These are phyloP conservation scores for Cosmia pyralina DNA, from an alignment of 2,888 invertebrate species.

Conservation along the genomic window DNA sequence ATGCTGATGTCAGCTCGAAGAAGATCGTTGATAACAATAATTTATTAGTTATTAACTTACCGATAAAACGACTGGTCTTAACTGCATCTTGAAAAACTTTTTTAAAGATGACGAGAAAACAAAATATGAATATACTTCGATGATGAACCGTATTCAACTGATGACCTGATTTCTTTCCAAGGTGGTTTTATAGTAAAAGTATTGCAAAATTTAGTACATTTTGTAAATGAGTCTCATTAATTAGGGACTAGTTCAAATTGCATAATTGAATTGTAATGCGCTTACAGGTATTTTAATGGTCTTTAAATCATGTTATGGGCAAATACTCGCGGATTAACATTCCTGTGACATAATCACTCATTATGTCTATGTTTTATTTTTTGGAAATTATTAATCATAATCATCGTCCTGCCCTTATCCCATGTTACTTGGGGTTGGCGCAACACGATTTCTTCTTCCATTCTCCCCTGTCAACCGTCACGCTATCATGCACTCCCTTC, in stretches of 20 bases:
- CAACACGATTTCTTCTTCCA: no score
- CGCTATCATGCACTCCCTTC: no score
- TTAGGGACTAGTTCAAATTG: slow-evolving; percentile 31
- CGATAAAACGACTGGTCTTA: slow-evolving; percentile 70
- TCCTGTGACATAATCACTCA: neutral
- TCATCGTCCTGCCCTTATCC: no score
- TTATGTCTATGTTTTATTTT: no score
- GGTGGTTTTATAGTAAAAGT: slow-evolving; percentile 45
- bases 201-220: slow-evolving; percentile 35
- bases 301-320: slow-evolving; percentile 3
- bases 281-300: slow-evolving; percentile 35
- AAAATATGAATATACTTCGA: slow-evolving; percentile 4
- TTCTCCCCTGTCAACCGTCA: no score
- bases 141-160: slow-evolving; percentile 30
- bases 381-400: no score
- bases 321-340: slow-evolving; percentile 2
- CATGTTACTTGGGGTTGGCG: no score
- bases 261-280: slow-evolving; percentile 3
- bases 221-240: slow-evolving; percentile 42
- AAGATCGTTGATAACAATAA: neutral
- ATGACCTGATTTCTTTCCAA: slow-evolving; percentile 3
- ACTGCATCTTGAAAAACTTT: slow-evolving; percentile 65
- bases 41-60: slow-evolving; percentile 74
- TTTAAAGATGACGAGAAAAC: no score
- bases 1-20: neutral